phyloP scores from a whole-genome alignment of 2,113 vertebrate genomes.

The Otis tarda region DNA sequence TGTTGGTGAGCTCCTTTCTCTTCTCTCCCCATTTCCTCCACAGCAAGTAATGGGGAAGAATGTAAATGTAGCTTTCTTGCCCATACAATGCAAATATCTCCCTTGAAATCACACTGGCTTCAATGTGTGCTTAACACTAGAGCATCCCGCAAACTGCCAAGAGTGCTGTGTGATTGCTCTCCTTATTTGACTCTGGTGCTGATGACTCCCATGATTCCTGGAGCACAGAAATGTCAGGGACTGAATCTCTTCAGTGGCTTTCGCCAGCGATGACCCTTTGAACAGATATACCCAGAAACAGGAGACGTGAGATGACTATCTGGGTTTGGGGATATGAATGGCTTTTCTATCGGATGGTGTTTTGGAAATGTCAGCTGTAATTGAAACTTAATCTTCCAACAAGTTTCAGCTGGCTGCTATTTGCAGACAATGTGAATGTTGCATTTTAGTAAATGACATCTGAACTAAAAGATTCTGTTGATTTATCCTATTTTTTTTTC shows the following conservation, averaged over 20 bases:
- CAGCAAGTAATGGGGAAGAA: background rate
- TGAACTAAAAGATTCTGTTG: constrained; percentile 25
- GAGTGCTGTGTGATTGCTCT: background rate
- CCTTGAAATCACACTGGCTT: background rate
- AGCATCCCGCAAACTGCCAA: background rate
- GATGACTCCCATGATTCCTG: background rate
- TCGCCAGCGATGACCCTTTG: background rate
- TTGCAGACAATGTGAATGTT: constrained; percentile 39
- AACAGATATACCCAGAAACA: background rate
- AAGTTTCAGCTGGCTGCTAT: constrained; percentile 41
- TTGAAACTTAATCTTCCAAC: constrained; percentile 63
- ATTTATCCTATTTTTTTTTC: background rate
- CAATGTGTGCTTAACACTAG: background rate
- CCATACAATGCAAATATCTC: background rate
- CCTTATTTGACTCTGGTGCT: background rate
- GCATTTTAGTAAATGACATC: constrained; percentile 60
- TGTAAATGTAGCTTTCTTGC: background rate
- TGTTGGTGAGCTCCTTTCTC: background rate
- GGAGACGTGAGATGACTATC: background rate
- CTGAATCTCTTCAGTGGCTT: background rate
- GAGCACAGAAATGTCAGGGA: constrained; percentile 27
- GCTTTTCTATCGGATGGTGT: background rate
- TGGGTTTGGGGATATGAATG: background rate
- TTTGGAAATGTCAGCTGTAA: constrained; percentile 66
- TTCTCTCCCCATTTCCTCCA: background rate